Evolutionary conservation across 2,113 vertebrate genomes (phyloP).

Genomic region (Verasper variegatus): DNA sequence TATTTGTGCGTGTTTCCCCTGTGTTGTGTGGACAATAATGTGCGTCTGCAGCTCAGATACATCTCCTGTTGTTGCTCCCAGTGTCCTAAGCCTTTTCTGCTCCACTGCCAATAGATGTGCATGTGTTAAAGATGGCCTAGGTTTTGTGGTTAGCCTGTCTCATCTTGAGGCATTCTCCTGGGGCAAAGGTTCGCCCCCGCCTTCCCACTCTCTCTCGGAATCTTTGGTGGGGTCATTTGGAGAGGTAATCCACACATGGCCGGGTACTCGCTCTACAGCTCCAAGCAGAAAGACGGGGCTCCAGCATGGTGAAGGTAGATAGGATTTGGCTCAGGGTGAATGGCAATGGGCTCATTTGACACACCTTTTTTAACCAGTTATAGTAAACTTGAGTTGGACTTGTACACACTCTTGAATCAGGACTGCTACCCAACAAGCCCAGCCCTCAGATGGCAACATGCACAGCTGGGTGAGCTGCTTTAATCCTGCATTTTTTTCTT

Average conservation of each 20-base stretch:
- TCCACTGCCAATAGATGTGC: slow-evolving; percentile 82
- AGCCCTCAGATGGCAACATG: slow-evolving; percentile 47
- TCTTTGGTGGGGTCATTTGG: slow-evolving; percentile 69
- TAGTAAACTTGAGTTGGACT: slow-evolving; percentile 31
- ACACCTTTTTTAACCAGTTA: slow-evolving; percentile 50
- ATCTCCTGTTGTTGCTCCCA: slow-evolving; percentile 45
- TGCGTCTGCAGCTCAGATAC: slow-evolving; percentile 33
- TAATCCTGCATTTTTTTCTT: slow-evolving; percentile 62
- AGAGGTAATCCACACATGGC: slow-evolving; percentile 77
- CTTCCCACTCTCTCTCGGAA: slow-evolving; percentile 17
- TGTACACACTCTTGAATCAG: slow-evolving; percentile 27
- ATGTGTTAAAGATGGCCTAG: slow-evolving; percentile 75
- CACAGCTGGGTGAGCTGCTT: slow-evolving; percentile 52
- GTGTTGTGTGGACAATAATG: slow-evolving; percentile 32
- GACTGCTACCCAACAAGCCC: slow-evolving; percentile 29
- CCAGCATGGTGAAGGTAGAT: slow-evolving; percentile 36
- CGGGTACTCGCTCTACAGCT: slow-evolving; percentile 56
- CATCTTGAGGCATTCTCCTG: slow-evolving; percentile 73
- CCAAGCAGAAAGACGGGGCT: slow-evolving; percentile 36
- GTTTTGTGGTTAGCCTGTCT: slow-evolving; percentile 52
- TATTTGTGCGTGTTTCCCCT: neutral
- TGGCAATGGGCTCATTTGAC: slow-evolving; percentile 58
- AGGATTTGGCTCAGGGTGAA: slow-evolving; percentile 59
- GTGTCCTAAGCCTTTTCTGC: slow-evolving; percentile 77
- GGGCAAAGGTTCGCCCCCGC: slow-evolving; percentile 59